Percentiles rank a stretch among this genome's conserved stretches.
These are phyloP conservation scores for Ophioninae sp. DNA, from an alignment of 2,888 invertebrate species.

Conservation along the genomic window DNA sequence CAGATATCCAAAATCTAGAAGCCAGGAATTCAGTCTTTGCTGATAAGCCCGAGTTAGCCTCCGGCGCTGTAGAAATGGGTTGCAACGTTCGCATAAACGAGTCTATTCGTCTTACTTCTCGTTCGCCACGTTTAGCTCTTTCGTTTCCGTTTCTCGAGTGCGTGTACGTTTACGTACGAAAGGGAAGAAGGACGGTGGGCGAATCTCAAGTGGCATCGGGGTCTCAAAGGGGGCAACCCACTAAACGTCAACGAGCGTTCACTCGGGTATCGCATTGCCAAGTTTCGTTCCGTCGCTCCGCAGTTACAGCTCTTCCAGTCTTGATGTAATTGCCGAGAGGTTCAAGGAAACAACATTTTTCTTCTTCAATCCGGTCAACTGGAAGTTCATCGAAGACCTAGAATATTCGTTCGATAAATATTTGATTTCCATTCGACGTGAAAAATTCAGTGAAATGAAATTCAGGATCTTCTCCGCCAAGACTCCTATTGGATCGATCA, in stretches of 20 bases:
- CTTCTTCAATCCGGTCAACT: no score
- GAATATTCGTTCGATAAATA: no score
- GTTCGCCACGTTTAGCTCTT: constrained; percentile 27
- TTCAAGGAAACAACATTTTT: neutral
- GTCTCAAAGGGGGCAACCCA: constrained; percentile 18
- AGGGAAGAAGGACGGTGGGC: constrained; percentile 8
- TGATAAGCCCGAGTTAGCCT: no score
- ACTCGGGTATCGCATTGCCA: constrained; percentile 28
- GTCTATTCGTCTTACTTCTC: constrained; percentile 11
- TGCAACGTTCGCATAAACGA: constrained; percentile 41
- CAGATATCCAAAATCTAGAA: no score
- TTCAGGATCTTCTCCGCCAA: no score
- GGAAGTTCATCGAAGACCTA: constrained; percentile 3
- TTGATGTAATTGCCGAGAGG: constrained; percentile 10
- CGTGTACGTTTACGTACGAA: constrained; percentile 22
- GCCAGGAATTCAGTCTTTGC: no score
- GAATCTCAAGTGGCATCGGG: constrained; percentile 51
- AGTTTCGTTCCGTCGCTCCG: constrained; percentile 10
- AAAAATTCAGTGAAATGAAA: no score
- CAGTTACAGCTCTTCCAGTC: constrained; percentile 2
- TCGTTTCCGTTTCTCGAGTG: constrained; percentile 25
- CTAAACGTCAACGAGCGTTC: constrained; percentile 40
- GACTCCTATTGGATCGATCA: no score
- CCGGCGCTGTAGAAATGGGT: constrained; percentile 49
- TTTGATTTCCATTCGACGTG: no score